Evolutionary conservation across 2,888 invertebrate genomes (phyloP), one percentile per base, ranked within the genome.

Genomic region (Rhagophthalmus giganteus): DNA sequence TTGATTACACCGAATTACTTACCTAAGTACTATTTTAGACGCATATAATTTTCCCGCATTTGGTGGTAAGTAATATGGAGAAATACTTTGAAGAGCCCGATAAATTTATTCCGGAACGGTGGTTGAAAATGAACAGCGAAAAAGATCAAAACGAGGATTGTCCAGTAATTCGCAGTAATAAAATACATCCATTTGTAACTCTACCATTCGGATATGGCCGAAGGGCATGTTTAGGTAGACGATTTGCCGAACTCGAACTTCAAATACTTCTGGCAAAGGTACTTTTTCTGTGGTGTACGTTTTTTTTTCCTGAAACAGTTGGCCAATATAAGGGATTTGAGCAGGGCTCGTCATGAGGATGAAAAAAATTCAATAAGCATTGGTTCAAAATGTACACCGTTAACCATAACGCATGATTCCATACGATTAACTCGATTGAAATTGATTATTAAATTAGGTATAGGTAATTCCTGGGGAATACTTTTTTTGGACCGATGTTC

Each of bases 231-330:
- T 78, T 88, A 63, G 90, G 90, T 35, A 82, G 87, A 62, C 77
- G 90, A 65, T 88, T 90, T 72, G 90, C 90, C 10, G 90, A 90
- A 75, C 85, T 85, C 37, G 90, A 90, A 74, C 74, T 90, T 61
- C 85, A 87, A 64, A 82, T 86, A 56, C 72, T 88, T 61, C 69
- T 88, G 33, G 84, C 87, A n/a, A 87, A 87, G 81, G 87, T 87
- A 15, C 46, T 10, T 16, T 9, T 28, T n/a, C n/a, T 28, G 8
- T 24, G 11, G 5, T 20, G 15, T 16, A 16, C 7, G 2, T n/a
- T 32, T 32, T 15, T 8, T 30, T n/a, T n/a, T n/a, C n/a, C n/a
- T n/a, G n/a, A n/a, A n/a, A n/a, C n/a, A n/a, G n/a, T n/a, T n/a
- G n/a, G n/a, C n/a, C n/a, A n/a, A n/a, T n/a, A n/a, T n/a, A n/a